Evolutionary conservation across 1,140 invertebrate genomes (phyloP).

Genomic region (Eciton burchellii): DNA sequence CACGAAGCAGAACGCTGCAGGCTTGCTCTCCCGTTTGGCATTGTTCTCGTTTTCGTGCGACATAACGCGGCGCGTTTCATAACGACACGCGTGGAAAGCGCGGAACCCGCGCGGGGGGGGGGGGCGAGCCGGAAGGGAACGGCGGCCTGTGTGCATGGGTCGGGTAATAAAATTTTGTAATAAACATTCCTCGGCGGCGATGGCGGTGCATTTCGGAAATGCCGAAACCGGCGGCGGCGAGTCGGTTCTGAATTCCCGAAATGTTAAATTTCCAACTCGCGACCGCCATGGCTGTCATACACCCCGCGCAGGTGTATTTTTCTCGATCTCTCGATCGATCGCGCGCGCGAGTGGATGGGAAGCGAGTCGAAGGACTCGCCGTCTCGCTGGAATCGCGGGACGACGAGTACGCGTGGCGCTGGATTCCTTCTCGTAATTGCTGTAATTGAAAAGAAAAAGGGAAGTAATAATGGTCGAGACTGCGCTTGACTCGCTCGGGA

Average conservation of each 20-base stretch:
- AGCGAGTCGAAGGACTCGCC: not conserved
- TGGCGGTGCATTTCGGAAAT: conserved; percentile 63
- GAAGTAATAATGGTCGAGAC: no score
- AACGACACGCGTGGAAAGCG: conserved; percentile 12
- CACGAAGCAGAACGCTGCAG: not conserved
- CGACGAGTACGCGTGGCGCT: not conserved
- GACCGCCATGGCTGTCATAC: conserved; percentile 33
- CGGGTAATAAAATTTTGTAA: conserved; percentile 64
- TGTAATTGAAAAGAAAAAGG: no score
- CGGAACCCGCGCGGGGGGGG: not conserved
- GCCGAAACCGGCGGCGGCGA: conserved; percentile 18
- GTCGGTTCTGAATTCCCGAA: conserved; percentile 41
- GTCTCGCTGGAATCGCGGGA: not conserved
- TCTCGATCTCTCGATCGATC: conserved; percentile 27
- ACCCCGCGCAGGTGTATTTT: no score
- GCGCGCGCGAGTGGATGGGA: not conserved
- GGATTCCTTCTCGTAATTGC: not conserved
- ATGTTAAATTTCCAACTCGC: conserved; percentile 59
- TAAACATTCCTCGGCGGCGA: conserved; percentile 60
- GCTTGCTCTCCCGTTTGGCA: not conserved
- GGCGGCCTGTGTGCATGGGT: no score
- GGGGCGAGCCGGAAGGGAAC: no score
- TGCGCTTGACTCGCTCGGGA: no score
- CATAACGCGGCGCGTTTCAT: conserved; percentile 39
- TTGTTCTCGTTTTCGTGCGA: conserved; percentile 19